Evolutionary conservation across 2,797 vertebrate species (phyloP), one percentile per base, ranked within the genome.

Genomic region (Poliocrania exsul): DNA sequence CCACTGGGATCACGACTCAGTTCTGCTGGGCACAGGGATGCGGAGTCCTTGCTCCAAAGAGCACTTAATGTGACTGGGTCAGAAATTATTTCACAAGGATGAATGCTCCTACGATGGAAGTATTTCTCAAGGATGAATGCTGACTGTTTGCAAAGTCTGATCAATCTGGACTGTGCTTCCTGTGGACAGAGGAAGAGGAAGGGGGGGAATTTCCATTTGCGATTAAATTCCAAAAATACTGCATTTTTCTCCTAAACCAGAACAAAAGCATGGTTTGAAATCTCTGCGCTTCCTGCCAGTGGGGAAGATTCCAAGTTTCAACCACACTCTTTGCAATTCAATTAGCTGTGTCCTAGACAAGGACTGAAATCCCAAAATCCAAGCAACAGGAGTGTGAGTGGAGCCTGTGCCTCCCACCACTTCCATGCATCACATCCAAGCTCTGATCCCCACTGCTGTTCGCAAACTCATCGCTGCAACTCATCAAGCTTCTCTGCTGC

Each of bases 201-300:
- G 75, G 57, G 71, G 69, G n/a, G 25, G 71, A 83, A 83, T 72
- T 92, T 91, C 80, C 80, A 96, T 86, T 73, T 38, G 91, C 2
- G 13, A 81, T 54, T 81, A 74, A 88, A 95, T 75, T 83, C 90
- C 42, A 9, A 21, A 92, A 90, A 72, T 29, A 5, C 72, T 57
- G 9, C 8, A 66, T 69, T 94, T 71, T 86, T 65, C 80, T 90
- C 62, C 90, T 49, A 54, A 90, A 91, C 9, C 54, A 44, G 82
- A 73, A 95, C 85, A 95, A 93, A 93, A 93, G 91, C 91, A 81
- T 6, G 1, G 86, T 65, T 91, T 91, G 93, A 95, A 88, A 81
- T 62, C 82, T 72, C 93, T 16, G 65, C 0, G 2, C 80, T 96
- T 96, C 92, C 94, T 95, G 94, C 91, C 94, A 92, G 58, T 1